Conservation (phyloP, 2,113 vertebrate species). For the Trematomus loennbergii region DNA sequence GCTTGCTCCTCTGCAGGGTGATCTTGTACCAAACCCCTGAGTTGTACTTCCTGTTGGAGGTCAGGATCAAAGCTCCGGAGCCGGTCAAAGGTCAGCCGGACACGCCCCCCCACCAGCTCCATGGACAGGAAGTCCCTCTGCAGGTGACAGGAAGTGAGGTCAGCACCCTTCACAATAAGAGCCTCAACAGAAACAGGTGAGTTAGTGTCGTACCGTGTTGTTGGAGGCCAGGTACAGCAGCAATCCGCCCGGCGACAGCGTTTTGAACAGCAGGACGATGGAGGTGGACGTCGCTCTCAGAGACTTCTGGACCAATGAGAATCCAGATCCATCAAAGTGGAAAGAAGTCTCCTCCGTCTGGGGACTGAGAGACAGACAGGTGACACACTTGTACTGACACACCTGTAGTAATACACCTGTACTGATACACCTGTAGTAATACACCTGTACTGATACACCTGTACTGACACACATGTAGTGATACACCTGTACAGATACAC, state of each 20-base stretch:
- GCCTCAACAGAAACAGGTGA: neutral
- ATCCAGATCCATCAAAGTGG: slow-evolving; percentile 95
- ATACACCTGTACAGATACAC: no score
- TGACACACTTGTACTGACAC: no score
- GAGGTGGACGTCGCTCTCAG: slow-evolving; percentile 91
- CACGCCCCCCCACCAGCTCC: slow-evolving; percentile 90
- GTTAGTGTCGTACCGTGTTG: slow-evolving; percentile 85
- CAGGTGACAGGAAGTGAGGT: slow-evolving; percentile 23
- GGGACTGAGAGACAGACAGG: slow-evolving; percentile 77
- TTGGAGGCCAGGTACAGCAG: slow-evolving; percentile 94
- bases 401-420: no score
- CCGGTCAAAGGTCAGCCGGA: slow-evolving; percentile 92
- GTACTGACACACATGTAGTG: no score
- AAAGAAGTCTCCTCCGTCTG: slow-evolving; percentile 93
- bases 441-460: no score
- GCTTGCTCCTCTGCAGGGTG: slow-evolving; percentile 91
- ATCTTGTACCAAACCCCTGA: slow-evolving; percentile 94
- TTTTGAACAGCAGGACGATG: slow-evolving; percentile 91
- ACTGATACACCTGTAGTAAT: no score
- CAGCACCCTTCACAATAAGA: slow-evolving; percentile 4
- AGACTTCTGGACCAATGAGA: slow-evolving; percentile 90
- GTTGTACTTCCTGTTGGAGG: slow-evolving; percentile 90
- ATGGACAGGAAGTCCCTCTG: slow-evolving; percentile 96
- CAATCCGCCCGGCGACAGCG: slow-evolving; percentile 91
- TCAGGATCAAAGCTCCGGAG: slow-evolving; percentile 89